Conservation (phyloP, 2,888 invertebrate species). For the Drepana falcataria region DNA sequence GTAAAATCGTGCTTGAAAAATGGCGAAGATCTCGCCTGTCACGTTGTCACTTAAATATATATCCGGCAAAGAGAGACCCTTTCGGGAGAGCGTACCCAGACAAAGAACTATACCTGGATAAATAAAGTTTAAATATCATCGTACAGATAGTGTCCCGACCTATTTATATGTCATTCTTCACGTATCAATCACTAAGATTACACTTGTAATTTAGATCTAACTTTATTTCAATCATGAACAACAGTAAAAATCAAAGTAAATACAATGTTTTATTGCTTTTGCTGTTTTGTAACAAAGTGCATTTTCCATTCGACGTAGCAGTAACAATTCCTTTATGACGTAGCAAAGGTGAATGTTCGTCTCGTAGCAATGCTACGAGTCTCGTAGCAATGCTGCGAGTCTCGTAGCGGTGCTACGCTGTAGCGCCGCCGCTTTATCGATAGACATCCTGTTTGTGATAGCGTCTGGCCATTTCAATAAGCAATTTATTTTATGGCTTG, state of each 20-base stretch:
- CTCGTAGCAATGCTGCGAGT: conserved; percentile 7
- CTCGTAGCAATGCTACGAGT: conserved; percentile 7
- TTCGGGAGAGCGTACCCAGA: too few species aligned
- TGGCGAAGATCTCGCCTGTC: too few species aligned
- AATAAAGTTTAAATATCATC: too few species aligned
- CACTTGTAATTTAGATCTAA: too few species aligned
- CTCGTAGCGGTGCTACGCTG: conserved; percentile 35
- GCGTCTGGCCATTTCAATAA: background rate
- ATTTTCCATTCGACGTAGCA: conserved; percentile 10
- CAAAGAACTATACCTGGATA: too few species aligned
- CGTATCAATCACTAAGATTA: too few species aligned
- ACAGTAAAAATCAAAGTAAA: background rate
- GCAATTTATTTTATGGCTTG: background rate
- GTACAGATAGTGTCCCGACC: too few species aligned
- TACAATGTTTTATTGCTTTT: background rate
- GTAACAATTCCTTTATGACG: conserved; percentile 10
- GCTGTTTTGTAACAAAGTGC: background rate
- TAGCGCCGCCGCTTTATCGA: conserved; percentile 18
- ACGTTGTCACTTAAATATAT: too few species aligned
- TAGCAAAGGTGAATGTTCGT: background rate
- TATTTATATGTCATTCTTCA: too few species aligned
- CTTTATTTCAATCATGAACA: background rate
- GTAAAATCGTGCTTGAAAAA: too few species aligned
- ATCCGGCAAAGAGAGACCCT: too few species aligned
- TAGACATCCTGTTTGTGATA: conserved; percentile 1